These are phyloP conservation scores for Ctenosaura bakeri DNA, from an alignment of 2,797 vertebrate genomes.

Conservation along the genomic window DNA sequence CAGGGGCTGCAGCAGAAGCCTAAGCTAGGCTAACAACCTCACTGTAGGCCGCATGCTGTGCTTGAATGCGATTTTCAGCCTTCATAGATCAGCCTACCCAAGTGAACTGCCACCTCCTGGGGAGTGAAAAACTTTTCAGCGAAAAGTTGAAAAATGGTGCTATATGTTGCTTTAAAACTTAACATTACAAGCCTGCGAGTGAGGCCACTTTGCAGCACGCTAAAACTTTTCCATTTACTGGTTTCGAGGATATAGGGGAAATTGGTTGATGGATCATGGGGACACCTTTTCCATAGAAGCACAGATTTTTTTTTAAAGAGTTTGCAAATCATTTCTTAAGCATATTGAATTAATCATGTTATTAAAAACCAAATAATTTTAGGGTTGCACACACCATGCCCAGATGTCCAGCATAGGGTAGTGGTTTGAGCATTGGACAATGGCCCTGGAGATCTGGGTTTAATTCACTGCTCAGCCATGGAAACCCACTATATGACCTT, in stretches of 20 bases:
- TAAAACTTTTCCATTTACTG: neutral
- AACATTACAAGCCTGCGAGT: neutral
- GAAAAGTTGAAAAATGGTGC: slow-evolving; percentile 21
- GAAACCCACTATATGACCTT: too few species aligned
- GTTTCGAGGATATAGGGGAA: too few species aligned
- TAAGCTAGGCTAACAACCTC: slow-evolving; percentile 13
- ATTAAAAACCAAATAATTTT: neutral
- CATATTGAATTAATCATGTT: neutral
- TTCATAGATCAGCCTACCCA: slow-evolving; percentile 39
- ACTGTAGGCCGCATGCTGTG: slow-evolving; percentile 1
- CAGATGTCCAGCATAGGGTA: too few species aligned
- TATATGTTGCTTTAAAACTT: neutral
- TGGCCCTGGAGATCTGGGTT: too few species aligned
- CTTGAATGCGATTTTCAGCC: slow-evolving; percentile 19
- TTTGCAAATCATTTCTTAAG: neutral
- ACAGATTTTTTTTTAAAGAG: neutral
- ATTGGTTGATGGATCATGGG: neutral
- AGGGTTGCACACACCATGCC: neutral
- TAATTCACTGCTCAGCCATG: too few species aligned
- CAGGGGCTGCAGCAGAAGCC: neutral
- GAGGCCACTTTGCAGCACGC: neutral
- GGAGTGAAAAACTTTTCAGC: slow-evolving; percentile 2
- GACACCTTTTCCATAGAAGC: too few species aligned
- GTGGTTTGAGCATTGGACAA: too few species aligned
- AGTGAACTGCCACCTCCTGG: slow-evolving; percentile 23